These are phyloP conservation scores for Trematomus bernacchii DNA, from an alignment of 2,797 vertebrate species.

Conservation along the genomic window DNA sequence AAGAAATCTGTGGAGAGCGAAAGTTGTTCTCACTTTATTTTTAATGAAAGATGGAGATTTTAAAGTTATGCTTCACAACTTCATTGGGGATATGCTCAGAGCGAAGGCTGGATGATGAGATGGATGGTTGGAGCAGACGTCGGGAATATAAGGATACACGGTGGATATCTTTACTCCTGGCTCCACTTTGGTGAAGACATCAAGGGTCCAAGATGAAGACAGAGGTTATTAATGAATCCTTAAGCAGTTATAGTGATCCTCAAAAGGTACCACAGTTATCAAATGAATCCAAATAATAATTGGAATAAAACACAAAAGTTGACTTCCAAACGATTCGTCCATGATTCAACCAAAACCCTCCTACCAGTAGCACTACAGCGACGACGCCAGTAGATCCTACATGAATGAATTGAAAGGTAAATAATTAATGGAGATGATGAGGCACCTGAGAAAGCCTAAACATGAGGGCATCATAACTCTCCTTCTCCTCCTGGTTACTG, in stretches of 20 bases:
- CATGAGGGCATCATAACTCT: not conserved
- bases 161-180: slow-evolving; percentile 33
- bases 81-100: slow-evolving; percentile 38
- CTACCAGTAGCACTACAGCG: slow-evolving; percentile 15
- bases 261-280: slow-evolving; percentile 10
- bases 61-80: slow-evolving; percentile 38
- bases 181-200: slow-evolving; percentile 24
- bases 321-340: slow-evolving; percentile 12
- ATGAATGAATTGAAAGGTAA: not conserved
- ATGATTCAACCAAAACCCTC: slow-evolving; percentile 25
- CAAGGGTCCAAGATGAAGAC: slow-evolving; percentile 23
- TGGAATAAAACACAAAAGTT: slow-evolving; percentile 33
- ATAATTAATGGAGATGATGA: not conserved
- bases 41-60: slow-evolving; percentile 36
- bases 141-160: slow-evolving; percentile 35
- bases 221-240: slow-evolving; percentile 20
- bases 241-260: slow-evolving; percentile 23
- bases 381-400: slow-evolving; percentile 19
- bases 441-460: slow-evolving; percentile 24
- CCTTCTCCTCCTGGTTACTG: slow-evolving; percentile 18
- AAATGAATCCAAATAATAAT: slow-evolving; percentile 28
- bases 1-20: slow-evolving; percentile 27
- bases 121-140: slow-evolving; percentile 17
- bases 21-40: slow-evolving; percentile 24
- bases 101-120: slow-evolving; percentile 15